Conservation (phyloP, 2,797 vertebrate species). For the Syndactyla subalaris region DNA sequence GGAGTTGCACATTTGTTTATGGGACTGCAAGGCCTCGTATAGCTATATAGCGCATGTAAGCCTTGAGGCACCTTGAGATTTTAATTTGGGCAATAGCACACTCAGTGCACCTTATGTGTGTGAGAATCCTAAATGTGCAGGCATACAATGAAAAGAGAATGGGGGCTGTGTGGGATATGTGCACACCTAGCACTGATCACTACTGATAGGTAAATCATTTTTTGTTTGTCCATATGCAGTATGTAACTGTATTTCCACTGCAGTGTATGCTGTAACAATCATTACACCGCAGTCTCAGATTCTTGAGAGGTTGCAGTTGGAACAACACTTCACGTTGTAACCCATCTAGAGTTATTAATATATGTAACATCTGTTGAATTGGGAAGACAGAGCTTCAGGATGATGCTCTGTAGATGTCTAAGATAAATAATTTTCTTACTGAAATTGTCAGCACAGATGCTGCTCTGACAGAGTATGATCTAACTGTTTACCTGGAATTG, state of each 20-base stretch:
- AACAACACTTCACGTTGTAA: not conserved
- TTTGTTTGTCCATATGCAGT: not conserved
- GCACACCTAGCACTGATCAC: not conserved
- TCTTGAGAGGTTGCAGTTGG: not conserved
- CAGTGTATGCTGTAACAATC: not conserved
- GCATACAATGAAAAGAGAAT: not conserved
- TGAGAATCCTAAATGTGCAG: not conserved
- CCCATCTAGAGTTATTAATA: not conserved
- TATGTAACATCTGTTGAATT: not conserved
- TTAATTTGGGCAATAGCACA: not conserved
- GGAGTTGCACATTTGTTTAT: not conserved
- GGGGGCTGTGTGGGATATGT: not conserved
- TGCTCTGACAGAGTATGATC: not conserved
- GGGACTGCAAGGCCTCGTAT: not conserved
- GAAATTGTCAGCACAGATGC: constrained; percentile 17
- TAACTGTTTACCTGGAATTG: not conserved
- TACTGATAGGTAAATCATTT: not conserved
- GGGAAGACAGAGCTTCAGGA: constrained; percentile 4
- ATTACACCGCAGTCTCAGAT: not conserved
- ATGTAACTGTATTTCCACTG: not conserved
- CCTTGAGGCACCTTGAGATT: not conserved
- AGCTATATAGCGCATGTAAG: not conserved
- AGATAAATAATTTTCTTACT: not conserved
- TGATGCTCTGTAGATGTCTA: not conserved
- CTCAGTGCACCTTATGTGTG: not conserved